These are phyloP conservation scores for Ailuropoda melanoleuca DNA, from an alignment of 2,113 vertebrate genomes.

Conservation along the genomic window DNA sequence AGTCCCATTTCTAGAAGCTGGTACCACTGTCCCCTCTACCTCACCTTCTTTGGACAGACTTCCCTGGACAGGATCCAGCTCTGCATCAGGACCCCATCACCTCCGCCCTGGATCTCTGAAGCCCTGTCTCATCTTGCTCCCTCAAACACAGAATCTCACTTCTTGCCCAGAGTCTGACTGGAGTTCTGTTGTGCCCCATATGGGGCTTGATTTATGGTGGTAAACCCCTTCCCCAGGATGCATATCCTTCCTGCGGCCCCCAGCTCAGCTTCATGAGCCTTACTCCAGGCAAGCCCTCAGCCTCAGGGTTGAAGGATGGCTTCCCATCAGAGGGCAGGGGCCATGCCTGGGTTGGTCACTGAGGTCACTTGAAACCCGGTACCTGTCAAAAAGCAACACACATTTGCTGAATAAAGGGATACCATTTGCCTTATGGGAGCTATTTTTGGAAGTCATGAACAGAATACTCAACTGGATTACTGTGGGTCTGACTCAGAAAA, in stretches of 20 bases:
- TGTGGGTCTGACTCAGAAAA: background rate
- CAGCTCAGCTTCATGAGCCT: background rate
- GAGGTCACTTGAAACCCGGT: background rate
- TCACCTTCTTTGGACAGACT: background rate
- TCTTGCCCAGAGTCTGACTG: background rate
- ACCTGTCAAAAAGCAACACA: background rate
- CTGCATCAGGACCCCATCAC: accelerated
- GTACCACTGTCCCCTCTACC: accelerated
- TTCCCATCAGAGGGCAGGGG: background rate
- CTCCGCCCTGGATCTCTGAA: background rate
- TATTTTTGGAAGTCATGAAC: background rate
- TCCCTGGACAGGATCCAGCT: background rate
- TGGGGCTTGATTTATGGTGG: background rate
- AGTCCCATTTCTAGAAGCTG: background rate
- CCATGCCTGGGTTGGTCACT: background rate
- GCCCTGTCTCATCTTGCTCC: background rate
- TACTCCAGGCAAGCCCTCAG: background rate
- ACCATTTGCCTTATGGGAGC: background rate
- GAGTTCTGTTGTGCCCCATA: too few relatives aligned
- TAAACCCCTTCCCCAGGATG: background rate
- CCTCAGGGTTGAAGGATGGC: background rate
- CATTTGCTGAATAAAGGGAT: background rate
- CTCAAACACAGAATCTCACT: background rate
- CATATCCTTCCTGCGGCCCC: background rate
- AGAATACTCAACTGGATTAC: background rate